Conservation (phyloP, 2,888 invertebrate genomes). For the Congeria kusceri region DNA sequence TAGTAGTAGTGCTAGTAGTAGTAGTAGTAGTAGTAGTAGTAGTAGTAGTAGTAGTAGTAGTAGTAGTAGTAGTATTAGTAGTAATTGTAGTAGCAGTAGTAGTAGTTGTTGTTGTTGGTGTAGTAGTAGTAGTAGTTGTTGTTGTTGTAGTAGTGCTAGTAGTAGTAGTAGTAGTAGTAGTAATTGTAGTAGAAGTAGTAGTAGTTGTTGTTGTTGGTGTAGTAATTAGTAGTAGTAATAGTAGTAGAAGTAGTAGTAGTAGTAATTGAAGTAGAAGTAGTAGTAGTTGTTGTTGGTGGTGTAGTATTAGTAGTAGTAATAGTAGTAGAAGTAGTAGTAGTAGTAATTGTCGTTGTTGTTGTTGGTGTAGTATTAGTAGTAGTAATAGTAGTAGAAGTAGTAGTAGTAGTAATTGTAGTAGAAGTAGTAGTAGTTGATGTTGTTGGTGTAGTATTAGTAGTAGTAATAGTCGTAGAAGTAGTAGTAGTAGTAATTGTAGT, state of each 20-base stretch:
- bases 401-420: background rate
- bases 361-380: background rate
- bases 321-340: constrained; percentile 37
- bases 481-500: too few species aligned
- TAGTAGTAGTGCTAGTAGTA: constrained; percentile 15
- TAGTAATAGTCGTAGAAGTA: too few species aligned
- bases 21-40: constrained; percentile 32
- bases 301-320: constrained; percentile 11
- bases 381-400: background rate
- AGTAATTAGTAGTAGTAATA: too few species aligned
- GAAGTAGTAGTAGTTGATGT: too few species aligned
- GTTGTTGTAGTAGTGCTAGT: constrained; percentile 18
- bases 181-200: too few species aligned
- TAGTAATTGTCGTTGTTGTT: constrained; percentile 33
- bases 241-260: too few species aligned
- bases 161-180: constrained; percentile 37
- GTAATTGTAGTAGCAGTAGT: constrained; percentile 29
- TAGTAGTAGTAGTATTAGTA: constrained; percentile 13
- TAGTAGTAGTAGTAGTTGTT: constrained; percentile 36
- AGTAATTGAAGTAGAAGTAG: too few species aligned
- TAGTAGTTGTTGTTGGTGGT: too few species aligned
- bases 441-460: too few species aligned
- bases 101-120: constrained; percentile 3
- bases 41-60: constrained; percentile 36
- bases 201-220: too few species aligned